Conservation (phyloP, 2,113 vertebrate genomes). For the Nycticryphes semicollaris region DNA sequence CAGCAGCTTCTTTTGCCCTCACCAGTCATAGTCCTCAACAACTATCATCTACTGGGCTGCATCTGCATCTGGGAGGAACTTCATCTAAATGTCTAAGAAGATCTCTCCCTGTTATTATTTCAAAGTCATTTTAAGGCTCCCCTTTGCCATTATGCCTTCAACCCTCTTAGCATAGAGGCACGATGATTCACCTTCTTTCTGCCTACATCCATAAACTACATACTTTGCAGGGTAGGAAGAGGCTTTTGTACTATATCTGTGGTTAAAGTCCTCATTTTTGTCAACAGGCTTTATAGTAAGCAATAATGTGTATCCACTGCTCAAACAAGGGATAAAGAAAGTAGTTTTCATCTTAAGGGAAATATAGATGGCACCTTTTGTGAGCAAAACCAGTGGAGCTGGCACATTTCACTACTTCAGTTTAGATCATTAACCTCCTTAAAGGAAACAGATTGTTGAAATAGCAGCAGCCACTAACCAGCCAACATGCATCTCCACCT, state of each 20-base stretch:
- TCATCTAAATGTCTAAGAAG: not conserved
- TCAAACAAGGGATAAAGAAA: not conserved
- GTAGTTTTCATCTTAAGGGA: not conserved
- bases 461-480: not conserved
- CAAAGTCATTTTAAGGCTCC: not conserved
- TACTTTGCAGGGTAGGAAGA: not conserved
- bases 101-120: not conserved
- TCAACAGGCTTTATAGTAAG: not conserved
- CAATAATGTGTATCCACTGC: not conserved
- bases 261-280: not conserved
- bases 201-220: not conserved
- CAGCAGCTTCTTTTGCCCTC: not conserved
- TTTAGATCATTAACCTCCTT: not conserved
- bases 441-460: not conserved
- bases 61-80: not conserved
- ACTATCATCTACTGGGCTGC: not conserved
- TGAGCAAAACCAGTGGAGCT: not conserved
- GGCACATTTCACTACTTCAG: not conserved
- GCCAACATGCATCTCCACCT: not conserved
- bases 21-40: not conserved
- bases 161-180: not conserved
- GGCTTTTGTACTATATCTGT: not conserved
- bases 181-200: not conserved
- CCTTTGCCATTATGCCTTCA: not conserved
- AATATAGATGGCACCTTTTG: fast-evolving